phyloP scores from a whole-genome alignment of 1,140 invertebrate species.

The Phortica variegata region DNA sequence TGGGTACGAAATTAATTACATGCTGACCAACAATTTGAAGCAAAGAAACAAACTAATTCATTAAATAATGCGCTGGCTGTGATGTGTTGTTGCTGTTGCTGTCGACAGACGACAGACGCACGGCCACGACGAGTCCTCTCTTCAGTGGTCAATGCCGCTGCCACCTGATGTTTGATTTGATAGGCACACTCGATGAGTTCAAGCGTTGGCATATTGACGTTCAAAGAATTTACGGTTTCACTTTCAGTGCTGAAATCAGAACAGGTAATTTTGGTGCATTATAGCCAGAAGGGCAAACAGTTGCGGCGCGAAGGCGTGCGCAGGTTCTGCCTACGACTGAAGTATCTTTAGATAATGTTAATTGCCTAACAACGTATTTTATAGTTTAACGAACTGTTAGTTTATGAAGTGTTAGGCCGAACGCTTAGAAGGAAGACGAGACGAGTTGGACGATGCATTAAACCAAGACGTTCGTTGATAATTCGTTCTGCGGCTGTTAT shows the following conservation, averaged over 20 bases:
- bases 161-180: conserved; percentile 51
- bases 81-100: conserved; percentile 1
- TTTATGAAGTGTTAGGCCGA: conserved; percentile 48
- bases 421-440: too few relatives aligned
- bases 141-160: conserved; percentile 21
- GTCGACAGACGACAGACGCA: conserved; percentile 1
- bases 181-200: too few relatives aligned
- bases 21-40: conserved; percentile 47
- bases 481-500: too few relatives aligned
- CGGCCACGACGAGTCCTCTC: neutral
- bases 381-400: conserved; percentile 35
- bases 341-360: conserved; percentile 39
- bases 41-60: too few relatives aligned
- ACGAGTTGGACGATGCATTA: too few relatives aligned
- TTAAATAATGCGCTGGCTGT: conserved; percentile 20
- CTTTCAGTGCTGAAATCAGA: conserved; percentile 46
- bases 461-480: too few relatives aligned
- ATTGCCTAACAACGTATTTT: conserved; percentile 20
- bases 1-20: conserved; percentile 48
- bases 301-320: conserved; percentile 14
- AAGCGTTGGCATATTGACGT: conserved; percentile 13
- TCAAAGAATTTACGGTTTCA: conserved; percentile 48
- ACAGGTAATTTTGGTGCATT: conserved; percentile 30
- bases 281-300: conserved; percentile 24
- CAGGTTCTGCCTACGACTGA: too few relatives aligned